A percentile compares a stretch with the other conserved stretches of the same genome.
These are phyloP conservation scores for Pithys albifrons DNA, from an alignment of 2,113 vertebrate genomes.

Conservation along the genomic window DNA sequence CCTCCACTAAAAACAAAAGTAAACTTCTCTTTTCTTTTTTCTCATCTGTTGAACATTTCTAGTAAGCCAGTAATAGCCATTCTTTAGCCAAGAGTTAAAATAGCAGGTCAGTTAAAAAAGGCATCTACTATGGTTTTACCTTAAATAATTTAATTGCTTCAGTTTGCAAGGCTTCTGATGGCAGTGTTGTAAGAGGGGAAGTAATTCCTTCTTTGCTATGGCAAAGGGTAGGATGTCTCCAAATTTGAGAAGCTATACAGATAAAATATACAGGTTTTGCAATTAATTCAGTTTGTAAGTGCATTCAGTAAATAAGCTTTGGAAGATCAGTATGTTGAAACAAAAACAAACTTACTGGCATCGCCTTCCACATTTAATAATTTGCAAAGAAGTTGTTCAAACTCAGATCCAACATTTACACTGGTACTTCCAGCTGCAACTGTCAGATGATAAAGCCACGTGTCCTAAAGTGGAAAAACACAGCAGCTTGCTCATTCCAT, in stretches of 20 bases:
- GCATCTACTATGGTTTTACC: slow-evolving; percentile 71
- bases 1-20: background rate
- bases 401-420: slow-evolving; percentile 91
- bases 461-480: slow-evolving; percentile 78
- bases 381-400: slow-evolving; percentile 93
- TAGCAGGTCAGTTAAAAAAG: background rate
- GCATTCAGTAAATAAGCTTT: background rate
- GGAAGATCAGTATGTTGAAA: background rate
- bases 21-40: background rate
- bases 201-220: slow-evolving; percentile 93
- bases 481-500: background rate
- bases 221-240: slow-evolving; percentile 91
- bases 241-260: slow-evolving; percentile 85
- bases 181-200: slow-evolving; percentile 92
- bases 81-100: background rate
- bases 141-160: slow-evolving; percentile 98
- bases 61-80: background rate
- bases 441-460: slow-evolving; percentile 94
- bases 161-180: slow-evolving; percentile 94
- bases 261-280: background rate
- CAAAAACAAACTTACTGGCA: slow-evolving; percentile 78
- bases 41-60: background rate
- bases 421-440: slow-evolving; percentile 87
- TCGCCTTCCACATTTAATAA: slow-evolving; percentile 88
- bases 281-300: background rate